phyloP scores from a whole-genome alignment of 2,888 invertebrate genomes.

The Morpho deidamia region DNA sequence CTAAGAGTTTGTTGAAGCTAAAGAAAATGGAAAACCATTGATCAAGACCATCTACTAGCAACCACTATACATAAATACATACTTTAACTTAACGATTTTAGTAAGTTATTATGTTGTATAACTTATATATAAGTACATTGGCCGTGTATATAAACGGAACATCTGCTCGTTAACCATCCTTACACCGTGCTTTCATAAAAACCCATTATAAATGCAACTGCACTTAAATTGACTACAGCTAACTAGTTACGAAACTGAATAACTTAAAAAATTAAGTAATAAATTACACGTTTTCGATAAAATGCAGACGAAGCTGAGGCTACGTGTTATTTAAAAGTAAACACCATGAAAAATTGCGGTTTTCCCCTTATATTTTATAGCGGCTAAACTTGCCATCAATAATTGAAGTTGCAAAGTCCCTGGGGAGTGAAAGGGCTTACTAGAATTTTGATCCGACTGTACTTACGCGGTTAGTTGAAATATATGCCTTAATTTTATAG shows the following conservation, averaged over 20 bases:
- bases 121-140: too few species aligned
- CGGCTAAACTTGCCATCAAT: conserved; percentile 74
- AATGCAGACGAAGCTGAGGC: conserved; percentile 10
- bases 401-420: conserved; percentile 67
- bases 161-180: conserved; percentile 7
- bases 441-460: conserved; percentile 32
- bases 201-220: conserved; percentile 14
- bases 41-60: too few species aligned
- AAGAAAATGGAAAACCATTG: too few species aligned
- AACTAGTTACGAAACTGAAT: too few species aligned
- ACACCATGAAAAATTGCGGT: conserved; percentile 60
- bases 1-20: too few species aligned
- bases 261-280: conserved; percentile 6
- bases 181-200: conserved; percentile 3
- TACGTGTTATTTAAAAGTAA: conserved; percentile 47
- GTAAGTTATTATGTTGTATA: too few species aligned
- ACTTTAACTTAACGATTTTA: too few species aligned
- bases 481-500: conserved; percentile 2
- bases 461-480: conserved; percentile 15
- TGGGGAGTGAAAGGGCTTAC: conserved; percentile 53
- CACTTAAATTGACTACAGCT: conserved; percentile 10
- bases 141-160: not conserved
- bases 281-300: conserved; percentile 21
- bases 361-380: conserved; percentile 65
- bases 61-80: too few species aligned